Evolutionary conservation across 2,797 vertebrate species (phyloP).

Genomic region (Glossophaga mutica): DNA sequence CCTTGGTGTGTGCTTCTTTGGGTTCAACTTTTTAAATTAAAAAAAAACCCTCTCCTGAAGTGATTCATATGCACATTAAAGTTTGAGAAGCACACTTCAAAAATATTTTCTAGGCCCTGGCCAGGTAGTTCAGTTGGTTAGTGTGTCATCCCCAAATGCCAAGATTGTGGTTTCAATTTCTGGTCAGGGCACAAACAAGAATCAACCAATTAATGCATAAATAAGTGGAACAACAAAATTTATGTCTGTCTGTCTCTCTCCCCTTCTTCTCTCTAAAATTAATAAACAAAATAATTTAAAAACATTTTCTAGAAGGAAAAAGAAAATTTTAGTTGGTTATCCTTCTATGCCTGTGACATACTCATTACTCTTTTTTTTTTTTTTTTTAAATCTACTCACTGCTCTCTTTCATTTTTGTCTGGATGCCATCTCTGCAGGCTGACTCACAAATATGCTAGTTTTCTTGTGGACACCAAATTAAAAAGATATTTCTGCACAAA

Average conservation of each 20-base stretch:
- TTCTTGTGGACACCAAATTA: not conserved
- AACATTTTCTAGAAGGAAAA: constrained; percentile 19
- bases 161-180: too few species aligned
- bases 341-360: not conserved
- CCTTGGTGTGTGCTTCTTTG: too few species aligned
- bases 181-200: too few species aligned
- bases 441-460: not conserved
- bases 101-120: constrained; percentile 7
- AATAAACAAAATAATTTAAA: not conserved
- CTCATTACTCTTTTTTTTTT: not conserved
- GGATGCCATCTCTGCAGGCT: not conserved
- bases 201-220: too few species aligned
- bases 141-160: too few species aligned
- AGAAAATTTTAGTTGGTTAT: not conserved
- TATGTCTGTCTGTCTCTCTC: too few species aligned
- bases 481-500: constrained; percentile 5
- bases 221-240: too few species aligned
- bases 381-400: not conserved
- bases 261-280: too few species aligned
- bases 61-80: not conserved
- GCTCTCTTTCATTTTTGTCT: constrained; percentile 6
- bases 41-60: not conserved
- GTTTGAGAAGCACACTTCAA: not conserved
- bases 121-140: too few species aligned
- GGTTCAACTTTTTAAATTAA: too few species aligned